phyloP scores from a whole-genome alignment of 2,113 vertebrate genomes.

The Rhadina sibilatrix region DNA sequence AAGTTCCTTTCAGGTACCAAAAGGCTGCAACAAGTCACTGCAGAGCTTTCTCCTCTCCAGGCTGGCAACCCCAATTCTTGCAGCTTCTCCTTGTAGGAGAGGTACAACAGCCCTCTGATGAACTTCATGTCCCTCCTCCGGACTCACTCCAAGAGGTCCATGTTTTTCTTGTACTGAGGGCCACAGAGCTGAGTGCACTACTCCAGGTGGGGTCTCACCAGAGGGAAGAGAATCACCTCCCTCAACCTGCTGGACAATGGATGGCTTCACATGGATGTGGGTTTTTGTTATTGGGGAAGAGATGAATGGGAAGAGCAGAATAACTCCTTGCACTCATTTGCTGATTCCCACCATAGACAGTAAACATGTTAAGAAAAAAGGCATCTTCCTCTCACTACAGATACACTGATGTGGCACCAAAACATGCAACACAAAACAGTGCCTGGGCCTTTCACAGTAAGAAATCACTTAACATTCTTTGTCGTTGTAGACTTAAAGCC shows the following conservation, averaged over 20 bases:
- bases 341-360: neutral
- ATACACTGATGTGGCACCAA: rapidly evolving
- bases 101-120: neutral
- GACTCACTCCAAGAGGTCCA: neutral
- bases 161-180: neutral
- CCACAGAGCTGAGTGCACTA: neutral
- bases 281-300: neutral
- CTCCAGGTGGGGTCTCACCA: neutral
- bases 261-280: neutral
- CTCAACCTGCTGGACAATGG: neutral
- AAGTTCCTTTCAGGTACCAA: neutral
- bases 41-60: neutral
- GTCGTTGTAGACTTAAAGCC: neutral
- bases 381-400: neutral
- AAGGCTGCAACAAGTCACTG: neutral
- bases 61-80: neutral
- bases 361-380: neutral
- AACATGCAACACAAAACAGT: neutral
- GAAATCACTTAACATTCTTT: neutral
- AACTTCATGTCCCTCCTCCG: rapidly evolving
- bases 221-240: neutral
- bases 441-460: neutral
- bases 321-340: neutral
- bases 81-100: neutral
- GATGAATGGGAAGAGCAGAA: neutral